Evolutionary conservation across 92 coral and sea anemone species (phyloP).

Genomic region (Diadumene lineata): DNA sequence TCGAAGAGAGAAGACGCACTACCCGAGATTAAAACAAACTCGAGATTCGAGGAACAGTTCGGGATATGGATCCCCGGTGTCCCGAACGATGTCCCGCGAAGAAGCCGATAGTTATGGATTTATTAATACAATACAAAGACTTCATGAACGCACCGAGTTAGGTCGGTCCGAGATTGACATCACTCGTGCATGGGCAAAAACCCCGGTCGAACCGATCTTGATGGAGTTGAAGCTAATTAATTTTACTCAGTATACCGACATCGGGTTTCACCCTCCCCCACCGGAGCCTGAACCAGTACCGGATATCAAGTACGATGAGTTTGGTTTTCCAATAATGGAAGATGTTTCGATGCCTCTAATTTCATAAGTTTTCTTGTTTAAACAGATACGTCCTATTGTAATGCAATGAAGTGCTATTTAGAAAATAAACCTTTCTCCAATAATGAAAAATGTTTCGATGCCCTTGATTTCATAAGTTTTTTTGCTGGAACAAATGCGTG

Average conservation of each 20-base stretch:
- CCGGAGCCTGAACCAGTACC: constrained; percentile 20
- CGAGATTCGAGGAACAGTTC: constrained; percentile 5
- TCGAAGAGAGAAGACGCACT: constrained; percentile 11
- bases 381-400: too few species aligned
- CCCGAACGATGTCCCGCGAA: constrained; percentile 9
- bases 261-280: constrained; percentile 35
- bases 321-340: constrained; percentile 29
- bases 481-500: too few species aligned
- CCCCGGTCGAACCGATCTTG: constrained; percentile 65
- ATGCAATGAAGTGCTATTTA: too few species aligned
- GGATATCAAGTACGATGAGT: constrained; percentile 11
- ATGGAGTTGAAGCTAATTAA: constrained; percentile 86
- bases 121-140: constrained; percentile 11
- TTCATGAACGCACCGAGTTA: constrained; percentile 8
- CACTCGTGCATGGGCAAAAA: constrained; percentile 2
- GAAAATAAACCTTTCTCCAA: too few species aligned
- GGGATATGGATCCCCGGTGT: neutral
- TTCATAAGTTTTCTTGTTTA: too few species aligned
- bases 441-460: constrained; percentile 3
- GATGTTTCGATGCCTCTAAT: neutral
- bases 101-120: constrained; percentile 6
- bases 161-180: neutral
- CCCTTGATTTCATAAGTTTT: neutral
- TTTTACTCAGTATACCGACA: constrained; percentile 75
- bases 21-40: neutral